A percentile compares a stretch with the other conserved stretches of the same genome.
phyloP scores from a whole-genome alignment of 2,888 invertebrate species.

The Bruchidius siliquastri region DNA sequence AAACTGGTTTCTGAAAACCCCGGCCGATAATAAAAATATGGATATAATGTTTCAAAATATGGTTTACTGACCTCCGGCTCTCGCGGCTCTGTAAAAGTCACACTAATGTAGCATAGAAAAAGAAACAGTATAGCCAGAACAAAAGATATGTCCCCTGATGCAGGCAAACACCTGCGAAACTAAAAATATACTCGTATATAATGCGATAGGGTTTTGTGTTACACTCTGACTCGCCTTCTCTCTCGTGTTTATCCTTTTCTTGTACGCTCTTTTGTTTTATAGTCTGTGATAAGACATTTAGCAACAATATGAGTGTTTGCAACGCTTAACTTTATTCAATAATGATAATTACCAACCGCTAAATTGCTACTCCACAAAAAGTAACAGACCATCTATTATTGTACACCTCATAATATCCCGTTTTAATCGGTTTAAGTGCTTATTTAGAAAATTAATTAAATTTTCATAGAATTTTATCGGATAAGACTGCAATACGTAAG shows the following conservation, averaged over 20 bases:
- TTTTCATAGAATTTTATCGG: too few relatives aligned
- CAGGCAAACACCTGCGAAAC: slow-evolving; percentile 11
- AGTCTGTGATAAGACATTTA: not conserved
- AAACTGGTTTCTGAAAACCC: not conserved
- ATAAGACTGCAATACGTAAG: too few relatives aligned
- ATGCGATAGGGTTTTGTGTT: not conserved
- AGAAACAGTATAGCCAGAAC: slow-evolving; percentile 14
- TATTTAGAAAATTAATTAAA: too few relatives aligned
- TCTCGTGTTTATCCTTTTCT: slow-evolving; percentile 1
- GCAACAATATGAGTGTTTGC: not conserved
- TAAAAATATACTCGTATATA: slow-evolving; percentile 13
- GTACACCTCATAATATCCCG: too few relatives aligned
- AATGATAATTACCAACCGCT: not conserved
- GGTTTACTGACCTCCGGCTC: not conserved
- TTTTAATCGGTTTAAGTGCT: too few relatives aligned
- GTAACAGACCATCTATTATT: too few relatives aligned
- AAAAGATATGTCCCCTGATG: slow-evolving; percentile 11
- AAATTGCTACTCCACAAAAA: not conserved
- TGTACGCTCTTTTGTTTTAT: not conserved
- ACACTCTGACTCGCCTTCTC: slow-evolving; percentile 2
- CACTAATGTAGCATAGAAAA: slow-evolving; percentile 17
- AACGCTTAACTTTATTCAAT: not conserved
- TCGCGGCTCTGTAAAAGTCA: slow-evolving; percentile 10
- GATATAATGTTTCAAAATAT: not conserved
- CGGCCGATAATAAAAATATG: not conserved